These are phyloP conservation scores for Colletes collaris DNA, from an alignment of 2,888 invertebrate species.

Conservation along the genomic window DNA sequence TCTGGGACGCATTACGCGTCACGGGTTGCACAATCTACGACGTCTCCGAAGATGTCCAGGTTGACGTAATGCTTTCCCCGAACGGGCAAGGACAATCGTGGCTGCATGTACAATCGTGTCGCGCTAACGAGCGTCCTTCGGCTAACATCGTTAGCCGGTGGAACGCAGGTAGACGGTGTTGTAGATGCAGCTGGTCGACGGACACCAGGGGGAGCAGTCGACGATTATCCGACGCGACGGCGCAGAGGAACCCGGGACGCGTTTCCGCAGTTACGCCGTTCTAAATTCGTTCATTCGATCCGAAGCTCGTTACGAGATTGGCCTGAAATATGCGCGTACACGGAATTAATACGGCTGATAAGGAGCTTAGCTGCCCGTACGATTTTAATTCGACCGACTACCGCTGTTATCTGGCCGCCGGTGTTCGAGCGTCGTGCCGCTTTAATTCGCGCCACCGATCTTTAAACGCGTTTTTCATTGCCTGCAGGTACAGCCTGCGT, in stretches of 20 bases:
- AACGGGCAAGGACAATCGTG: slow-evolving; percentile 8
- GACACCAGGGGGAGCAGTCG: background rate
- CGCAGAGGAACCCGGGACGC: slow-evolving; percentile 1
- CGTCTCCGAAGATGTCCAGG: slow-evolving; percentile 30
- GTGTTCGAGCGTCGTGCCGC: background rate
- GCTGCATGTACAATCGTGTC: slow-evolving; percentile 30
- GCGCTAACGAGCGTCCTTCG: slow-evolving; percentile 50
- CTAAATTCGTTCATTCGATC: slow-evolving; percentile 42
- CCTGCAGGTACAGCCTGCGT: too few relatives aligned
- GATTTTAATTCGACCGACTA: slow-evolving; percentile 50
- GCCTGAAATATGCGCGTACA: slow-evolving; percentile 39
- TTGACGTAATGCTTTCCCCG: slow-evolving; percentile 37
- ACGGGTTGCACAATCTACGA: slow-evolving; percentile 16
- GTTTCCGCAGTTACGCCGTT: slow-evolving; percentile 19
- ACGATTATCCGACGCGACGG: slow-evolving; percentile 23
- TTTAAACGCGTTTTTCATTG: background rate
- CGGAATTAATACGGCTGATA: slow-evolving; percentile 37
- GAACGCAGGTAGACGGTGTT: background rate
- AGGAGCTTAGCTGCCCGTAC: slow-evolving; percentile 36
- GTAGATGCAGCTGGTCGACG: background rate
- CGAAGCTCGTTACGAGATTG: slow-evolving; percentile 49
- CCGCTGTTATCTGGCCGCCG: slow-evolving; percentile 34
- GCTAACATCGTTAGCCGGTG: slow-evolving; percentile 44
- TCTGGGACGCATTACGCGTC: background rate
- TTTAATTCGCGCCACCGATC: too few relatives aligned